Evolutionary conservation across 1,140 invertebrate species (phyloP), one percentile per base, ranked within the genome.

Genomic region (Dryas iulia): DNA sequence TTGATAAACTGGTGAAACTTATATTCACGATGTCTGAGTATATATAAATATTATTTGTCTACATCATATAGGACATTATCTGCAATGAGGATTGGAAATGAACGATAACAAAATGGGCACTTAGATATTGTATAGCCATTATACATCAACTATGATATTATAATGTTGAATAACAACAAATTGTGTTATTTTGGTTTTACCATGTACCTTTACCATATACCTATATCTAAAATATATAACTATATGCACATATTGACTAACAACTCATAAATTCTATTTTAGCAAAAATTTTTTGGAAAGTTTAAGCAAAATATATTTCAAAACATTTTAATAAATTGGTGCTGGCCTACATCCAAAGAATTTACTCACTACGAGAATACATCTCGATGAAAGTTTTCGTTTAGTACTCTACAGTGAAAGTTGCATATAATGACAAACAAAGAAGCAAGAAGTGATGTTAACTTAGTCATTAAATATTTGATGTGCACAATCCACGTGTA

Each of bases 341-440:
- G 52, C 8, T 68, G 66, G 66, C 47, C 28, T 35, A 30, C 26
- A 25, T 61, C 66, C 66, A 68, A 47, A 57, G 58, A 62, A 62
- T 61, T 56, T 25, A 26, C 24, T 56, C 25, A n/a, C 24, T 26
- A 30, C 24, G 21, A 57, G 25, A 62, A 62, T 21, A 69, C 35
- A 47, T 54, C 57, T 61, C 18, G 25, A 56, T 62, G 54, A 62
- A 61, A 69, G 60, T 62, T 60, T 69, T 67, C 28, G 12, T 35
- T 64, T 60, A 52, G 58, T 28, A 64, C 21, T 39, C 11, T 25
- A 54, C 33, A 52, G 61, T 59, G 68, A 70, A 65, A 65, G 62
- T 57, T 64, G 62, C 39, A 59, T 58, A 57, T 39, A 33, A 69
- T 69, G n/a, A n/a, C n/a, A n/a, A n/a, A n/a, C n/a, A n/a, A n/a